Percentiles rank a stretch among this genome's conserved stretches.
phyloP scores from a whole-genome alignment of 1,140 invertebrate species.

The Dendrolimus punctatus region DNA sequence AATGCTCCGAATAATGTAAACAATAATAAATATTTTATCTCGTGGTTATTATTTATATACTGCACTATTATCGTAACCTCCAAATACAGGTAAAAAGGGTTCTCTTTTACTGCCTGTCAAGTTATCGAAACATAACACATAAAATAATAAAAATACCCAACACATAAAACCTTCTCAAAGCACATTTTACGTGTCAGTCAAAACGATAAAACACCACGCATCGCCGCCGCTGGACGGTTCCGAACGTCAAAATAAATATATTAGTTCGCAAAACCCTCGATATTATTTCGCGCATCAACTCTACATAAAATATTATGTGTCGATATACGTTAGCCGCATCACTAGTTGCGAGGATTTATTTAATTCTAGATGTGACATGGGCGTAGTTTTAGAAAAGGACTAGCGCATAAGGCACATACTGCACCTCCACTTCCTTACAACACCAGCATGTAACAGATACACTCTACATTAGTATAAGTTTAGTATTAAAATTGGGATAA shows the following conservation, averaged over 20 bases:
- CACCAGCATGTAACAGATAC: too few relatives aligned
- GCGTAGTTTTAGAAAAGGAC: background rate
- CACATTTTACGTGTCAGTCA: background rate
- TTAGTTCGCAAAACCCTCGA: constrained; percentile 17
- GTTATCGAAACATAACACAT: background rate
- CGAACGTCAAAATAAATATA: constrained; percentile 10
- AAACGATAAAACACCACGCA: background rate
- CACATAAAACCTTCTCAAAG: background rate
- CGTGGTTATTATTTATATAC: too few relatives aligned
- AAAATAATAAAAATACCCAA: background rate
- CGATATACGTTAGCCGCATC: constrained; percentile 27
- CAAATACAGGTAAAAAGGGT: too few relatives aligned
- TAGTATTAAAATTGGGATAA: too few relatives aligned
- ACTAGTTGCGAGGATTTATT: constrained; percentile 14
- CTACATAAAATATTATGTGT: constrained; percentile 27
- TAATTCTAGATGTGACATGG: constrained; percentile 1
- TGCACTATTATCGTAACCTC: too few relatives aligned
- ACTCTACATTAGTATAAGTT: too few relatives aligned
- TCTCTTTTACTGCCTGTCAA: too few relatives aligned
- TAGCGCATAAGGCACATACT: too few relatives aligned
- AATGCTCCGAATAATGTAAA: too few relatives aligned
- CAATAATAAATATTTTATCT: too few relatives aligned
- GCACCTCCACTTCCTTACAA: too few relatives aligned
- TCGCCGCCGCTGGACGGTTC: background rate
- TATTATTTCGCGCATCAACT: constrained; percentile 8